phyloP scores from a whole-genome alignment of 2,888 invertebrate species.

The Hypselothyrea guttata region DNA sequence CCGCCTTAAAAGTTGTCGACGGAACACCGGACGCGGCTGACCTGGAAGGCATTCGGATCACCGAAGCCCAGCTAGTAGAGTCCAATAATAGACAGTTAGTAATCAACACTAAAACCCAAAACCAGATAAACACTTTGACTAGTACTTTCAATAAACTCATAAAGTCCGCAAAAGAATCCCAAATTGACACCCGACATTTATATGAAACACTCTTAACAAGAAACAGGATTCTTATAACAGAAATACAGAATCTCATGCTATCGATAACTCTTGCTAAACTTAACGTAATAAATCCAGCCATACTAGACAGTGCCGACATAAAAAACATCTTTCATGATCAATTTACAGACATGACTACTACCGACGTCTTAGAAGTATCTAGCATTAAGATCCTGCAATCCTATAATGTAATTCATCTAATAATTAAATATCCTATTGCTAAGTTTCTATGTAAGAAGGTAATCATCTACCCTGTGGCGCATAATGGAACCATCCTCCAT shows the following conservation, averaged over 20 bases:
- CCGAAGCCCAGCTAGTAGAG: neutral
- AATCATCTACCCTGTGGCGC: neutral
- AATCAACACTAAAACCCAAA: neutral
- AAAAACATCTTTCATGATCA: neutral
- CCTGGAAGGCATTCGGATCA: neutral
- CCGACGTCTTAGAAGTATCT: neutral
- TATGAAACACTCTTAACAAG: neutral
- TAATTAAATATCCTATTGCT: neutral
- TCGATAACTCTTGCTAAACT: conserved; percentile 1
- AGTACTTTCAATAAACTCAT: neutral
- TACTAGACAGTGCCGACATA: neutral
- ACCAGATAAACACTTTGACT: neutral
- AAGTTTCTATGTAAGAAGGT: neutral
- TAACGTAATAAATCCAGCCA: neutral
- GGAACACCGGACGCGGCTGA: neutral
- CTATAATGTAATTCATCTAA: neutral
- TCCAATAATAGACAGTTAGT: too few species aligned
- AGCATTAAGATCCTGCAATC: neutral
- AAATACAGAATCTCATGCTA: conserved; percentile 1
- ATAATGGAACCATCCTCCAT: neutral
- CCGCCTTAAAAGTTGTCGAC: neutral
- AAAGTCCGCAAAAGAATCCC: neutral
- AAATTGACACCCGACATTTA: neutral
- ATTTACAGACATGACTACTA: too few species aligned
- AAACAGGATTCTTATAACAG: neutral